A percentile compares a stretch with the other conserved stretches of the same genome.
Evolutionary conservation across 2,888 invertebrate species (phyloP).

Genomic region (Sisyra terminalis): DNA sequence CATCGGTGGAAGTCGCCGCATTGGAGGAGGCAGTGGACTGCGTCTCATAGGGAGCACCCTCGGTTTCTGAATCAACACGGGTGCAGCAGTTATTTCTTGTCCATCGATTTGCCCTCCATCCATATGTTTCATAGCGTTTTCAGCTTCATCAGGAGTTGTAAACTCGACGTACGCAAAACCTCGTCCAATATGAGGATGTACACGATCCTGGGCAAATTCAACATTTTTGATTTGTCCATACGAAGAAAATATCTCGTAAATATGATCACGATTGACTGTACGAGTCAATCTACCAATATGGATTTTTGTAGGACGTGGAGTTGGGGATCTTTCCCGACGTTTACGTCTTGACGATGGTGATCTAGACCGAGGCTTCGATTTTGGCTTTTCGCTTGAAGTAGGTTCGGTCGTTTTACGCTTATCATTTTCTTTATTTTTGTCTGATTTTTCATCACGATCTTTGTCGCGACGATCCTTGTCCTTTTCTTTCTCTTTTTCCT

Average conservation of each 20-base stretch:
- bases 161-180: constrained; percentile 95
- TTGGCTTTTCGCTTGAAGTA: constrained; percentile 22
- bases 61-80: constrained; percentile 70
- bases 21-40: constrained; percentile 37
- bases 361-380: constrained; percentile 24
- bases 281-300: constrained; percentile 85
- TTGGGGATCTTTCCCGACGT: constrained; percentile 69
- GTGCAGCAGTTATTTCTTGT: constrained; percentile 87
- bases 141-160: constrained; percentile 84
- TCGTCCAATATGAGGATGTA: constrained; percentile 75
- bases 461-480: constrained; percentile 25
- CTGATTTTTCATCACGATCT: constrained; percentile 29
- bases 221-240: constrained; percentile 76
- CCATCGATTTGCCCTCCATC: constrained; percentile 64
- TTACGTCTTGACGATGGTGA: constrained; percentile 46
- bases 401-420: constrained; percentile 16
- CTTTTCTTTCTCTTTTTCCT: constrained; percentile 27
- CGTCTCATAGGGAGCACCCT: constrained; percentile 35
- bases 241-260: constrained; percentile 79
- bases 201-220: constrained; percentile 78
- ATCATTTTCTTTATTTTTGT: constrained; percentile 22
- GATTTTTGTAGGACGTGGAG: constrained; percentile 82
- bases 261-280: constrained; percentile 83
- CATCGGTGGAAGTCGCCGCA: constrained; percentile 36
- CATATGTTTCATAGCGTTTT: constrained; percentile 98